phyloP scores from a whole-genome alignment of 2,888 invertebrate genomes.

The Lagria hirta region DNA sequence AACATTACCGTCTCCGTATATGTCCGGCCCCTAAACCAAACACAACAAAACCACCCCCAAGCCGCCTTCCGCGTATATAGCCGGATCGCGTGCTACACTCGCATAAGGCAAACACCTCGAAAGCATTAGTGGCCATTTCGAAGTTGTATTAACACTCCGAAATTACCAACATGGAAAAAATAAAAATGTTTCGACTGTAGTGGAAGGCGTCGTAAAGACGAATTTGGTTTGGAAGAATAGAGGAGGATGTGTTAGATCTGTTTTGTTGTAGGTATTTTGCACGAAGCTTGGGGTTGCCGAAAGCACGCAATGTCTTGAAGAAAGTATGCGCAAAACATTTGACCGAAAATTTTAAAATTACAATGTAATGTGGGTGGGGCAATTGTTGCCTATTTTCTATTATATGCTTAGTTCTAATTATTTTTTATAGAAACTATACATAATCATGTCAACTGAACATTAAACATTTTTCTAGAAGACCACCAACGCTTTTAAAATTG shows the following conservation, averaged over 20 bases:
- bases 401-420: too few relatives aligned
- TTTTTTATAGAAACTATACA: too few relatives aligned
- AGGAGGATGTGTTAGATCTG: too few relatives aligned
- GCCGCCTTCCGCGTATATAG: slow-evolving; percentile 28
- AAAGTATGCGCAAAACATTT: slow-evolving; percentile 2
- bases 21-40: slow-evolving; percentile 9
- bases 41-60: slow-evolving; percentile 4
- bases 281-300: slow-evolving; percentile 36
- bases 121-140: slow-evolving; percentile 56
- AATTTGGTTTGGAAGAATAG: slow-evolving; percentile 24
- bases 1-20: slow-evolving; percentile 31
- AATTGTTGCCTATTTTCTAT: too few relatives aligned
- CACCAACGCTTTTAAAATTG: slow-evolving; percentile 8
- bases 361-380: too few relatives aligned
- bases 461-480: slow-evolving; percentile 7
- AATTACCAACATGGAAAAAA: slow-evolving; percentile 41
- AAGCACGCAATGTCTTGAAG: slow-evolving; percentile 21
- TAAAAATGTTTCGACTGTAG: slow-evolving; percentile 27
- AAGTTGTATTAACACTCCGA: slow-evolving; percentile 50
- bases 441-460: too few relatives aligned
- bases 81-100: slow-evolving; percentile 47
- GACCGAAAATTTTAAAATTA: too few relatives aligned
- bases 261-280: too few relatives aligned
- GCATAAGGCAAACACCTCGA: slow-evolving; percentile 54
- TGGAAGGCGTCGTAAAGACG: slow-evolving; percentile 29